These are phyloP conservation scores for Setipinna tenuifilis DNA, from an alignment of 2,797 vertebrate genomes.

Conservation along the genomic window DNA sequence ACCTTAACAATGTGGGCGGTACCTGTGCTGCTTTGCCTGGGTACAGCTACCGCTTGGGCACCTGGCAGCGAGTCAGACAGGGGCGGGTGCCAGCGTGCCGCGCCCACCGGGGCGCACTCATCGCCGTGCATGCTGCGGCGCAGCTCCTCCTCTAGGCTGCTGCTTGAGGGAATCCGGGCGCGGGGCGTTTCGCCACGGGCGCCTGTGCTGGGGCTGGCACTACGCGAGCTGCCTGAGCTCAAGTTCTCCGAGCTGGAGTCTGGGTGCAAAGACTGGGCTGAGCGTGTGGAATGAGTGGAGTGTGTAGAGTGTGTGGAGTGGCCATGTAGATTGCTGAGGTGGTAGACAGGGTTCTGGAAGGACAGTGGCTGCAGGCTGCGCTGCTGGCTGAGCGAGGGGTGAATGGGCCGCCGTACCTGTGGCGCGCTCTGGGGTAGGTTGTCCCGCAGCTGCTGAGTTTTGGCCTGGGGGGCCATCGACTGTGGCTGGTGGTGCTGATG, in stretches of 20 bases:
- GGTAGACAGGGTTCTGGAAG: constrained; percentile 95
- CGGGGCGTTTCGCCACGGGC: constrained; percentile 59
- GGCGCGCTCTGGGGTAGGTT: constrained; percentile 87
- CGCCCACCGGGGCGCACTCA: constrained; percentile 72
- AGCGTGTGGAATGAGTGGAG: constrained; percentile 63
- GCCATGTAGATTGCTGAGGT: constrained; percentile 81
- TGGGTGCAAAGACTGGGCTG: constrained; percentile 65
- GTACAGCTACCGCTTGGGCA: constrained; percentile 76
- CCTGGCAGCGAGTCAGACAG: constrained; percentile 39
- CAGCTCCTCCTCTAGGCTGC: constrained; percentile 81
- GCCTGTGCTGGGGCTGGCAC: constrained; percentile 83
- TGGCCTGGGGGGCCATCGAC: constrained; percentile 60
- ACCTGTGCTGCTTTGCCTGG: constrained; percentile 84
- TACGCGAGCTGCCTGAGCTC: constrained; percentile 87
- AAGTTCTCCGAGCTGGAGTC: constrained; percentile 93
- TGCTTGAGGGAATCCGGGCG: constrained; percentile 76
- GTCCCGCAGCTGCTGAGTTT: constrained; percentile 66
- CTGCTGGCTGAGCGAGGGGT: constrained; percentile 82
- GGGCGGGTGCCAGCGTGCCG: constrained; percentile 49
- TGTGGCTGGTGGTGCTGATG: constrained; percentile 67
- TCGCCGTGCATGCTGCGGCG: constrained; percentile 78
- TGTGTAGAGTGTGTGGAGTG: constrained; percentile 43
- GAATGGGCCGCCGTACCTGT: constrained; percentile 86
- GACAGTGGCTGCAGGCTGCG: constrained; percentile 88
- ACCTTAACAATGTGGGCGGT: constrained; percentile 86